These are phyloP conservation scores for Oryctes rhinoceros DNA, from an alignment of 1,140 invertebrate genomes.

Conservation along the genomic window DNA sequence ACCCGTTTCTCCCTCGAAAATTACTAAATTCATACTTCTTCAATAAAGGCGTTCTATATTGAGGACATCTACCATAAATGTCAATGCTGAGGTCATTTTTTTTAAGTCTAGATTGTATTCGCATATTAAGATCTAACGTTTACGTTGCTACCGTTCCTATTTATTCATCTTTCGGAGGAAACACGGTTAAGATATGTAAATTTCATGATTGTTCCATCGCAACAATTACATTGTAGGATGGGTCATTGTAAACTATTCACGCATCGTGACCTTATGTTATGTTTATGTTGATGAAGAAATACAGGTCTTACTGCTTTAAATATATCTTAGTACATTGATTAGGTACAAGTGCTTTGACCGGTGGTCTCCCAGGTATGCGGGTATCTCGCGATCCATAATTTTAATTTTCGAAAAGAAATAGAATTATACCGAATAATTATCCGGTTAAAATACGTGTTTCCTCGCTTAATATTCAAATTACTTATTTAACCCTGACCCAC, in stretches of 20 bases:
- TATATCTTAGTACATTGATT: too few species aligned
- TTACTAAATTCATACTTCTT: neutral
- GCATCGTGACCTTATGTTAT: neutral
- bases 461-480: too few species aligned
- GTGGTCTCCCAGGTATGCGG: too few species aligned
- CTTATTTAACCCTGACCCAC: too few species aligned
- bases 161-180: neutral
- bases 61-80: conserved; percentile 18
- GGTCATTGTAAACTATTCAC: neutral
- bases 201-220: neutral
- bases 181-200: neutral
- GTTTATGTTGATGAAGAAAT: neutral
- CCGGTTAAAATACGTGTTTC: too few species aligned
- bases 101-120: neutral
- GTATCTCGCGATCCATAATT: too few species aligned
- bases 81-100: conserved; percentile 29
- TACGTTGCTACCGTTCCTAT: neutral
- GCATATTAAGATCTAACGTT: neutral
- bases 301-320: too few species aligned
- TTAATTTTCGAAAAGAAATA: too few species aligned
- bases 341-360: too few species aligned
- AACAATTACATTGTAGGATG: neutral
- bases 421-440: too few species aligned
- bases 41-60: neutral
- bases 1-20: neutral